Evolutionary conservation across 2,113 vertebrate genomes (phyloP), one percentile per base, ranked within the genome.

Genomic region (Callochromis pleurospilus): DNA sequence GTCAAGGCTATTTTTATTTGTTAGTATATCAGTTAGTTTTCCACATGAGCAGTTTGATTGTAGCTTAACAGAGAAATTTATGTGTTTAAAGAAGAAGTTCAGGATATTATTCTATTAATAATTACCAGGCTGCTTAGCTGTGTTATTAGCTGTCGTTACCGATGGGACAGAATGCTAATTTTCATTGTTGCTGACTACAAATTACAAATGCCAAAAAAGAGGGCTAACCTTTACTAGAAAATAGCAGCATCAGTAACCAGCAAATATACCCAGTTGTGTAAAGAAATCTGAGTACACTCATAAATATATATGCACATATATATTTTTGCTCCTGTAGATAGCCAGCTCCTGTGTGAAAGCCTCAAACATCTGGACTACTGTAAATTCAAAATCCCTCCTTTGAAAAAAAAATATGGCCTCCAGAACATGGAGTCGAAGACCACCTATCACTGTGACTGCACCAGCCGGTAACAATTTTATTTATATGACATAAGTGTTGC

Each of bases 381-480:
- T 14, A 54, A 91, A 82, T 85, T 96, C 85, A 96, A 89, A 90
- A 97, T 98, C 0, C 49, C 24, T 14, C 95, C 97, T n/a, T 29
- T 58, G 0, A 87, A 97, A 89, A 92, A 93, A 85, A 97, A 94
- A 93, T 97, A 97, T 86, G 89, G 95, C 21, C 95, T 97, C 75
- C 92, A 92, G 51, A 98, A 98, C 3, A 0, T 0, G 0, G 96
- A 95, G 42, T 83, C 5, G 1, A 89, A 33, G 42, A 95, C 62
- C 0, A 91, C 96, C 21, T 97, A 97, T 87, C 97, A 97, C 89
- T 98, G 97, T 82, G 94, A 96, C 40, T 98, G 98, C 86, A 97
- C 94, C 0, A 94, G 17, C 87, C 95, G 96, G 97, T 98, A 91
- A 94, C 40, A 42, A 9, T 38, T 83, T 31, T 15, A 38, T 3